Evolutionary conservation across 2,113 vertebrate genomes (phyloP).

Genomic region (Phalacrocorax brasilianus): DNA sequence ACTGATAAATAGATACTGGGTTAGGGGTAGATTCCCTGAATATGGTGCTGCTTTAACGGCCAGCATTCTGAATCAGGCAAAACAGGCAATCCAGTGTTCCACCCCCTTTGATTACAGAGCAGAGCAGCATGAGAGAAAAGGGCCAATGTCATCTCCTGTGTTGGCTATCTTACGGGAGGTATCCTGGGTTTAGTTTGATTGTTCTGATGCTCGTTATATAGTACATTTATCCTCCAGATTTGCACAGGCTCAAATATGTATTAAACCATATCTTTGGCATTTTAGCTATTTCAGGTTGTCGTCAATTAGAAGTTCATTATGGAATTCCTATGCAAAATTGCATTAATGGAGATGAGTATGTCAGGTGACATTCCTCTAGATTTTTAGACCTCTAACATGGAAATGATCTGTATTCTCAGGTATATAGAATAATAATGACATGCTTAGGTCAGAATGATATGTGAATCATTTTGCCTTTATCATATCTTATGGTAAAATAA

Average conservation of each 20-base stretch:
- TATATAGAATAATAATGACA: not conserved
- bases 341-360: not conserved
- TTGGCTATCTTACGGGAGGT: not conserved
- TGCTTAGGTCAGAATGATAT: not conserved
- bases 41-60: not conserved
- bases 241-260: not conserved
- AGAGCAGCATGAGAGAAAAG: not conserved
- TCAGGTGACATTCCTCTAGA: not conserved
- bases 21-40: not conserved
- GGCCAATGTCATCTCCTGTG: rapidly evolving
- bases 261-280: not conserved
- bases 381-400: not conserved
- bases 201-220: not conserved
- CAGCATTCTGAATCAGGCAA: not conserved
- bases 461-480: not conserved
- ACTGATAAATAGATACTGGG: not conserved
- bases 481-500: not conserved
- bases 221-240: not conserved
- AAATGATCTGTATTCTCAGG: not conserved
- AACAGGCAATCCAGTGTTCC: not conserved
- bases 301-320: not conserved
- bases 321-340: not conserved
- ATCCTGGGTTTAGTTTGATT: not conserved
- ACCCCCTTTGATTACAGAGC: not conserved
- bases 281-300: not conserved